Evolutionary conservation across 2,888 invertebrate species (phyloP).

Genomic region (Rhagium mordax): DNA sequence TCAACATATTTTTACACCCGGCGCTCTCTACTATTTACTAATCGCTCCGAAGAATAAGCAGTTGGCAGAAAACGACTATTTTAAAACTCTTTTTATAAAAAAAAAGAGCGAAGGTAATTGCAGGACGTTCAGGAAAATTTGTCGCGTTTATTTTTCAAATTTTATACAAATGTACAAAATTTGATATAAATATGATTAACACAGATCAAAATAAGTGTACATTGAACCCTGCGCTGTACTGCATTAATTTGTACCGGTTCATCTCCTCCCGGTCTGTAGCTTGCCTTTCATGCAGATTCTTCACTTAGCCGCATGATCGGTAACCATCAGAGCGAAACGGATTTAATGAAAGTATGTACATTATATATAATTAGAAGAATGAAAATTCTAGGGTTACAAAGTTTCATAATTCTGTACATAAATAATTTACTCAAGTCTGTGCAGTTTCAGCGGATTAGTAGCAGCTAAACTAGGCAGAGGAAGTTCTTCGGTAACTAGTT

Average conservation of each 20-base stretch:
- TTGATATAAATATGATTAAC: not conserved
- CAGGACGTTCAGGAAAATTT: no score
- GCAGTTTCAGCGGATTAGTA: not conserved
- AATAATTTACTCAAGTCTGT: not conserved
- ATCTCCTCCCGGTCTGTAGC: slow-evolving; percentile 19
- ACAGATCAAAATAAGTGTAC: not conserved
- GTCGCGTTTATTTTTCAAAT: no score
- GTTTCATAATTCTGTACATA: not conserved
- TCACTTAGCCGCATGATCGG: slow-evolving; percentile 3
- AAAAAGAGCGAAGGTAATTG: no score
- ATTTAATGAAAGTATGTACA: not conserved
- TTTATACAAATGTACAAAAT: no score
- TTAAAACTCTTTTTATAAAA: no score
- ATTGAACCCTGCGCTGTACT: slow-evolving; percentile 28
- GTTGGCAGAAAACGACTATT: no score
- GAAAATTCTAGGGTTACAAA: not conserved
- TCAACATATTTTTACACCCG: no score
- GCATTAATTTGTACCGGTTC: slow-evolving; percentile 30
- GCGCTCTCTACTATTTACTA: no score
- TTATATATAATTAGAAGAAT: not conserved
- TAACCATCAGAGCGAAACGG: slow-evolving; percentile 4
- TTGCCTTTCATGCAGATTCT: slow-evolving; percentile 26
- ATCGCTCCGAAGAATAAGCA: no score
- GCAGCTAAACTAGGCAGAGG: not conserved
- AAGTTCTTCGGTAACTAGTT: not conserved